phyloP scores from a whole-genome alignment of 2,888 invertebrate species.

The Acronicta psi region DNA sequence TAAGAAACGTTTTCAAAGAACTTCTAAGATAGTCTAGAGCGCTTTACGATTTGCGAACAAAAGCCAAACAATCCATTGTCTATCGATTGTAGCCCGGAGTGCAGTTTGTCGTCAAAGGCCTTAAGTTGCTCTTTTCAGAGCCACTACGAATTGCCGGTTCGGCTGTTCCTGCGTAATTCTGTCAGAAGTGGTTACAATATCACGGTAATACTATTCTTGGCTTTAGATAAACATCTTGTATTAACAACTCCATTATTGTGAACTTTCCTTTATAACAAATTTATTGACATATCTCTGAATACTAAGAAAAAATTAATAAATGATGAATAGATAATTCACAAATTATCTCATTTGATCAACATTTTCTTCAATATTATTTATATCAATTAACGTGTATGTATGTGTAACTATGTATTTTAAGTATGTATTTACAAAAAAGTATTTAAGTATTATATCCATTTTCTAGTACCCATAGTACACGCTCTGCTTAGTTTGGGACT shows the following conservation, averaged over 20 bases:
- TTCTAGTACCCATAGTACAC: too few relatives aligned
- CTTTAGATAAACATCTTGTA: slow-evolving; percentile 5
- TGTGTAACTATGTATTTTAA: too few relatives aligned
- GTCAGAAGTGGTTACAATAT: slow-evolving; percentile 32
- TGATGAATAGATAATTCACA: too few relatives aligned
- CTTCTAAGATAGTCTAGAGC: slow-evolving; percentile 71
- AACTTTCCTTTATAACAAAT: too few relatives aligned
- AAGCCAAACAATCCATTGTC: slow-evolving; percentile 85
- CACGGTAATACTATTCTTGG: slow-evolving; percentile 21
- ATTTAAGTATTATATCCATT: too few relatives aligned
- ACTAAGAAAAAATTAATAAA: too few relatives aligned
- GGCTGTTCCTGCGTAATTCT: slow-evolving; percentile 54
- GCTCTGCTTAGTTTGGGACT: too few relatives aligned
- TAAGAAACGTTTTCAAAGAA: slow-evolving; percentile 76
- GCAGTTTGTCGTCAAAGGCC: slow-evolving; percentile 84
- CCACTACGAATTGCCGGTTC: slow-evolving; percentile 66
- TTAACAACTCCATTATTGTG: not conserved
- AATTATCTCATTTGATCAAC: too few relatives aligned
- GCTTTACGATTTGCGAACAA: slow-evolving; percentile 83
- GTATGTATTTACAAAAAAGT: too few relatives aligned
- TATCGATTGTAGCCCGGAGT: slow-evolving; percentile 82
- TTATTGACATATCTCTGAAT: too few relatives aligned
- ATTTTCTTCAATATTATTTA: too few relatives aligned
- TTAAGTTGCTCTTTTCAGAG: slow-evolving; percentile 71
- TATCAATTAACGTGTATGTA: too few relatives aligned